Evolutionary conservation across 2,888 invertebrate species (phyloP).

Genomic region (Gandaritis pyraliata): DNA sequence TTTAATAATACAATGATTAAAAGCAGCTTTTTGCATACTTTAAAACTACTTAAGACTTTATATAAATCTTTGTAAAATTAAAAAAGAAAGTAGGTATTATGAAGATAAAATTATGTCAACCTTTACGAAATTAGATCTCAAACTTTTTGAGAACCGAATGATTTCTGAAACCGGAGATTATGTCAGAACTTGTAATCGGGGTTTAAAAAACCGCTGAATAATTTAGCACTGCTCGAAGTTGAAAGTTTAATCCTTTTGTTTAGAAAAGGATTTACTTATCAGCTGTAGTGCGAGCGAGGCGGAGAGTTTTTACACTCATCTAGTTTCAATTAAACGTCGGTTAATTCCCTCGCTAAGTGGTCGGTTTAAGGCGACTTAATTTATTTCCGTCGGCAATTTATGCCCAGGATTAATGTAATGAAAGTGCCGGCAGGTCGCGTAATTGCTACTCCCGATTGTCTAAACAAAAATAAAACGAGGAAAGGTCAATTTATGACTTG

Average conservation of each 20-base stretch:
- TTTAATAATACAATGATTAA: neutral
- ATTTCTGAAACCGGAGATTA: slow-evolving; percentile 68
- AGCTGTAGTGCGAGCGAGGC: slow-evolving; percentile 50
- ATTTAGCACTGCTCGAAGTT: slow-evolving; percentile 50
- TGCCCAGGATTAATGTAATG: slow-evolving; percentile 75
- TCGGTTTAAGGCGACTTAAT: slow-evolving; percentile 76
- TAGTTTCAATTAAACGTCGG: slow-evolving; percentile 80
- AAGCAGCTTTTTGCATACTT: neutral
- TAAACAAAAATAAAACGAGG: slow-evolving; percentile 58
- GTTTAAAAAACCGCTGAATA: slow-evolving; percentile 64
- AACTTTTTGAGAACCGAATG: slow-evolving; percentile 53
- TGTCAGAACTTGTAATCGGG: slow-evolving; percentile 69
- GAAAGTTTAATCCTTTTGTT: slow-evolving; percentile 71
- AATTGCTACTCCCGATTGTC: slow-evolving; percentile 74
- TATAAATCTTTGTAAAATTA: slow-evolving; percentile 16
- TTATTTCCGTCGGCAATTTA: slow-evolving; percentile 77
- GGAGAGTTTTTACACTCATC: slow-evolving; percentile 62
- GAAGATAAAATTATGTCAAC: slow-evolving; percentile 47
- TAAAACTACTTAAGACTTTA: too few species aligned
- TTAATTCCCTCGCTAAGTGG: slow-evolving; percentile 78
- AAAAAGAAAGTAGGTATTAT: slow-evolving; percentile 13
- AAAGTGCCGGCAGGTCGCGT: slow-evolving; percentile 66
- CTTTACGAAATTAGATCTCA: slow-evolving; percentile 50
- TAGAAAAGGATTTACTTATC: slow-evolving; percentile 74
- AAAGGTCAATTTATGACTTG: slow-evolving; percentile 31